These are phyloP conservation scores for Triplophysa dalaica DNA, from an alignment of 2,113 vertebrate species.

Conservation along the genomic window DNA sequence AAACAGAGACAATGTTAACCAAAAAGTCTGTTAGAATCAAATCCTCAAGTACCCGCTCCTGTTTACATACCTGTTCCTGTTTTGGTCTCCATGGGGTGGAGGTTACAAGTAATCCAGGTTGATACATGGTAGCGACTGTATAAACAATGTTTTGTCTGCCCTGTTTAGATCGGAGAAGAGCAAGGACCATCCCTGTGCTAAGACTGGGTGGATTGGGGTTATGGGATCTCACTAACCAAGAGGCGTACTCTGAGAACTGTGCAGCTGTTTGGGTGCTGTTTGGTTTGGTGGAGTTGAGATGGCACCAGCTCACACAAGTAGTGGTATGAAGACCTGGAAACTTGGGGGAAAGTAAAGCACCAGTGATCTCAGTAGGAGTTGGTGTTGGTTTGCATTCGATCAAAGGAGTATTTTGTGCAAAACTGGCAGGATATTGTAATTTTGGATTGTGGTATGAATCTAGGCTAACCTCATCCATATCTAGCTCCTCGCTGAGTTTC, in stretches of 20 bases:
- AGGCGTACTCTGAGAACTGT: slow-evolving; percentile 88
- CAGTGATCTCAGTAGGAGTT: slow-evolving; percentile 68
- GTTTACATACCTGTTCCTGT: slow-evolving; percentile 81
- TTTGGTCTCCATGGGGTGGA: slow-evolving; percentile 89
- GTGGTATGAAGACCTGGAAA: slow-evolving; percentile 95
- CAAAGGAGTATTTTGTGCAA: slow-evolving; percentile 71
- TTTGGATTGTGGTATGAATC: slow-evolving; percentile 81
- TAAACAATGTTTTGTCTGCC: slow-evolving; percentile 84
- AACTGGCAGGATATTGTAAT: slow-evolving; percentile 67
- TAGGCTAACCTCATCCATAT: slow-evolving; percentile 82
- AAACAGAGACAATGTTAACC: background rate
- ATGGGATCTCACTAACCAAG: slow-evolving; percentile 91
- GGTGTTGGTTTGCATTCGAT: slow-evolving; percentile 74
- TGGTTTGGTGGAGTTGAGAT: slow-evolving; percentile 95
- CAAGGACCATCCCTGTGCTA: slow-evolving; percentile 87
- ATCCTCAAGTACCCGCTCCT: background rate
- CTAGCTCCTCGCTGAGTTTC: slow-evolving; percentile 80
- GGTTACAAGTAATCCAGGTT: slow-evolving; percentile 88
- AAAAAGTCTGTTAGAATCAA: background rate
- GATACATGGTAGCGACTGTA: slow-evolving; percentile 89
- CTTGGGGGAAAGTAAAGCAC: slow-evolving; percentile 83
- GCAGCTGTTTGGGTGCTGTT: slow-evolving; percentile 82
- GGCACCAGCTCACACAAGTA: slow-evolving; percentile 98
- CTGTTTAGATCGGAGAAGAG: slow-evolving; percentile 91
- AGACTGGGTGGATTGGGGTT: slow-evolving; percentile 91